Percentiles rank a stretch among this genome's conserved stretches.
phyloP scores from a whole-genome alignment of 53 echinoderm and acorn worm genomes.

The Luidia sarsii region DNA sequence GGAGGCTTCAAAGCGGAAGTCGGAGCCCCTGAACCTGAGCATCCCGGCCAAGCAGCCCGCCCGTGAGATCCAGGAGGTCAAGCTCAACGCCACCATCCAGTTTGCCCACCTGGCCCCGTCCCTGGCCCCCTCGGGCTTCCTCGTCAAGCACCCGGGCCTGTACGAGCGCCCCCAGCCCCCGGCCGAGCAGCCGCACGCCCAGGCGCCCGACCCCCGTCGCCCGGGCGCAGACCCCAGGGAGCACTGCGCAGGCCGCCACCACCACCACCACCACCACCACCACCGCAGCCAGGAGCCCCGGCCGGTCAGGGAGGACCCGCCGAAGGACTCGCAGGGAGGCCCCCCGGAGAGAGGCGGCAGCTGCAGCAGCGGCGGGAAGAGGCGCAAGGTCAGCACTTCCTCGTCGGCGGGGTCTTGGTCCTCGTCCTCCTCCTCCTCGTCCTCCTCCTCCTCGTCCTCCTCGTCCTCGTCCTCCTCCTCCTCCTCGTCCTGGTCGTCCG shows the following conservation, averaged over 20 bases:
- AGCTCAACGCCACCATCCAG: constrained; percentile 52
- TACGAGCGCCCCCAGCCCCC: neutral
- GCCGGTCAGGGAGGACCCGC: neutral
- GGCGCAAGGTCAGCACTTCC: constrained; percentile 41
- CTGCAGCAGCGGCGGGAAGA: too few relatives aligned
- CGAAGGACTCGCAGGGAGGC: neutral
- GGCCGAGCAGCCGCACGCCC: constrained; percentile 7
- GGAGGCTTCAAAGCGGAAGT: constrained; percentile 46
- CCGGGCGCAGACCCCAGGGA: too few relatives aligned
- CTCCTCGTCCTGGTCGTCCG: constrained; percentile 55
- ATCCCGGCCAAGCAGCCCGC: constrained; percentile 48
- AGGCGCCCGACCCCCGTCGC: constrained; percentile 7
- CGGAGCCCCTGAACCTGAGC: constrained; percentile 44
- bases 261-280: neutral
- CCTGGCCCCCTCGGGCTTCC: constrained; percentile 2
- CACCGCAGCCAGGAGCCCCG: constrained; percentile 1
- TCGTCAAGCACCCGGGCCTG: constrained; percentile 1
- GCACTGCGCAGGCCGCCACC: too few relatives aligned
- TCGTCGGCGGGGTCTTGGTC: constrained; percentile 57
- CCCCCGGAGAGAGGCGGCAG: constrained; percentile 3
- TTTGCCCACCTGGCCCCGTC: constrained; percentile 17
- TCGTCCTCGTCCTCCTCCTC: constrained; percentile 66
- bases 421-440: constrained; percentile 61
- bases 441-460: constrained; percentile 58
- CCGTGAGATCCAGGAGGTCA: constrained; percentile 46